Conservation (phyloP, 1,140 invertebrate species). For the Ylistrum balloti region DNA sequence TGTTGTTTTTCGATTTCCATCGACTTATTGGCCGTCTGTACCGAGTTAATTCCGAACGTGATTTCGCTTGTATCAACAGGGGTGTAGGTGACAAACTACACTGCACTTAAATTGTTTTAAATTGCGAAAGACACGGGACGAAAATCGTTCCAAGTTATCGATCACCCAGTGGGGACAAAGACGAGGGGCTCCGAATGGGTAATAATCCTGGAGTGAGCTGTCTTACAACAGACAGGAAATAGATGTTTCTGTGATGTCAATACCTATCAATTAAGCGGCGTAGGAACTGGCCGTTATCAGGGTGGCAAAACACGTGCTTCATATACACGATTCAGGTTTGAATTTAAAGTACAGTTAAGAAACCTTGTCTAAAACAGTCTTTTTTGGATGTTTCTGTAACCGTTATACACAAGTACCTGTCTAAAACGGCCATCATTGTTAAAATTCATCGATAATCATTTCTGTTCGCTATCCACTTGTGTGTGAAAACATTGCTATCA, state of each 20-base stretch:
- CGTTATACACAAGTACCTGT: too few relatives aligned
- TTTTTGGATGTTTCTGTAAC: too few relatives aligned
- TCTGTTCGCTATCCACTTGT: too few relatives aligned
- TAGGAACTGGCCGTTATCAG: not conserved
- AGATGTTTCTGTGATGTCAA: not conserved
- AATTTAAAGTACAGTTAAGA: too few relatives aligned
- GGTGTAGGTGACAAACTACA: conserved; percentile 10
- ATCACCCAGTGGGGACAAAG: conserved; percentile 22
- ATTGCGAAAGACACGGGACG: conserved; percentile 36
- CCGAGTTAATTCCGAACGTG: not conserved
- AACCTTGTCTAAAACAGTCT: too few relatives aligned
- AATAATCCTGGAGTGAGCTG: not conserved
- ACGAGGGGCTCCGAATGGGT: conserved; percentile 30
- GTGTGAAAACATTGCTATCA: too few relatives aligned
- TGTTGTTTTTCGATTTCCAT: conserved; percentile 17
- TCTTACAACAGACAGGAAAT: not conserved
- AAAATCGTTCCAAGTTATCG: not conserved
- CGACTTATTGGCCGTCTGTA: not conserved
- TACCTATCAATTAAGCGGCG: conserved; percentile 1
- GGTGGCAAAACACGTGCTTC: not conserved
- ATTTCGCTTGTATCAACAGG: not conserved
- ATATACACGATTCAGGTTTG: too few relatives aligned
- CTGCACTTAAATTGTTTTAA: conserved; percentile 40
- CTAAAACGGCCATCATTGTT: too few relatives aligned
- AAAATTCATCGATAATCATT: too few relatives aligned